phyloP scores from a whole-genome alignment of 2,113 vertebrate genomes.

The Nesogale talazaci region DNA sequence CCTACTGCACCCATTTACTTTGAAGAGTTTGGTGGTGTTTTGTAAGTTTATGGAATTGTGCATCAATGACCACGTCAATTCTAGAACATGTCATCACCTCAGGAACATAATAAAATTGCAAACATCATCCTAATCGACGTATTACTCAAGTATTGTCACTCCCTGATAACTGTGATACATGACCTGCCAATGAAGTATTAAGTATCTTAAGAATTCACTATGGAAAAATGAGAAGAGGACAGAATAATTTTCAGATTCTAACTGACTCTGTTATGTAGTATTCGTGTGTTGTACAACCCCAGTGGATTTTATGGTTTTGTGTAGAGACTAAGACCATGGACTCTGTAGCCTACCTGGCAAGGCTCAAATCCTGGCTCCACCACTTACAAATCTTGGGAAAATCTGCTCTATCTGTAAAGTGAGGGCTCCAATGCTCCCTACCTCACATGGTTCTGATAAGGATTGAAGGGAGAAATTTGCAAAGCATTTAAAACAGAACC shows the following conservation, averaged over 20 bases:
- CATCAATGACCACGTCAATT: not conserved
- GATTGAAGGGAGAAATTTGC: not conserved
- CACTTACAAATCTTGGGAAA: not conserved
- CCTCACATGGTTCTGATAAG: not conserved
- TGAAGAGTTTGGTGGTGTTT: not conserved
- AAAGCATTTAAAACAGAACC: not conserved
- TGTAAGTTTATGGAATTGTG: not conserved
- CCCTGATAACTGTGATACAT: not conserved
- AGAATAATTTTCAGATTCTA: not conserved
- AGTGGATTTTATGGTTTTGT: not conserved
- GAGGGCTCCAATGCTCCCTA: not conserved
- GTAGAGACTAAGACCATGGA: not conserved
- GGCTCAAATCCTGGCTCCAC: not conserved
- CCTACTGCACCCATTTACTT: not conserved
- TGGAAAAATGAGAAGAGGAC: not conserved
- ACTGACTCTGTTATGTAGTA: not conserved
- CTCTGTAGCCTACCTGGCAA: not conserved
- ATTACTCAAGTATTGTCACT: slow-evolving; percentile 6
- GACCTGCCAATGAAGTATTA: not conserved
- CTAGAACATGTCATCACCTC: not conserved
- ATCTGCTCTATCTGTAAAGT: not conserved
- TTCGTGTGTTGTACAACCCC: not conserved
- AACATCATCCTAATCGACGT: not conserved
- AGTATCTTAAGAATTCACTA: not conserved
- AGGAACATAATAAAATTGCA: not conserved